phyloP scores from a whole-genome alignment of 2,113 vertebrate genomes.

The Poecilia latipinna region DNA sequence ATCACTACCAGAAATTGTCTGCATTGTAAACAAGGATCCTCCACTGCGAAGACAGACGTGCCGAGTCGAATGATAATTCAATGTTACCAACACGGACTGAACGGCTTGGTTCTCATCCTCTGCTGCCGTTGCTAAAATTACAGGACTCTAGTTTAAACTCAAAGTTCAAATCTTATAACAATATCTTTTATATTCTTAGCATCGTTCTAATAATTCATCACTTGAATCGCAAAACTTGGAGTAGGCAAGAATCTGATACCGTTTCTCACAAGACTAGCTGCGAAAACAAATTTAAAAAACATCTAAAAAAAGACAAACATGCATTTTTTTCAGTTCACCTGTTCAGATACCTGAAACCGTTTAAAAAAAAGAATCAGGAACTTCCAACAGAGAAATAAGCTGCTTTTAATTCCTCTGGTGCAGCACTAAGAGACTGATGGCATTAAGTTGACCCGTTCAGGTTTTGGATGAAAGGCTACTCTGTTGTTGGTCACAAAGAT shows the following conservation, averaged over 20 bases:
- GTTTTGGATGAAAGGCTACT: constrained; percentile 39
- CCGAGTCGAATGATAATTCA: no score
- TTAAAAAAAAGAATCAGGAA: background rate
- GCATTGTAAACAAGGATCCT: no score
- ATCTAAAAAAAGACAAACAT: background rate
- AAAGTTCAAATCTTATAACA: no score
- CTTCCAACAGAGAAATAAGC: constrained; percentile 15
- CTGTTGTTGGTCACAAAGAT: constrained; percentile 24
- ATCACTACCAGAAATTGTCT: no score
- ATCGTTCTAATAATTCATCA: background rate
- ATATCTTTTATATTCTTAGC: background rate
- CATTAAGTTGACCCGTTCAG: constrained; percentile 18
- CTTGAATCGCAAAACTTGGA: background rate
- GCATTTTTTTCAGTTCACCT: background rate
- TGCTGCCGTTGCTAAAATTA: no score
- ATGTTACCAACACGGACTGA: no score
- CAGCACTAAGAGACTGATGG: background rate
- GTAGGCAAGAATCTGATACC: background rate
- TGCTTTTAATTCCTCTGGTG: constrained; percentile 10
- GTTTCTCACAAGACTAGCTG: background rate
- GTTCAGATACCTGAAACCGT: background rate
- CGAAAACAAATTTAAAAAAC: background rate
- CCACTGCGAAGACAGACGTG: no score
- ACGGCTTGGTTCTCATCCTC: no score
- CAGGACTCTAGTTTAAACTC: no score